A percentile compares a stretch with the other conserved stretches of the same genome.
Conservation (phyloP, 2,888 invertebrate genomes). For the Campoplex nolae region DNA sequence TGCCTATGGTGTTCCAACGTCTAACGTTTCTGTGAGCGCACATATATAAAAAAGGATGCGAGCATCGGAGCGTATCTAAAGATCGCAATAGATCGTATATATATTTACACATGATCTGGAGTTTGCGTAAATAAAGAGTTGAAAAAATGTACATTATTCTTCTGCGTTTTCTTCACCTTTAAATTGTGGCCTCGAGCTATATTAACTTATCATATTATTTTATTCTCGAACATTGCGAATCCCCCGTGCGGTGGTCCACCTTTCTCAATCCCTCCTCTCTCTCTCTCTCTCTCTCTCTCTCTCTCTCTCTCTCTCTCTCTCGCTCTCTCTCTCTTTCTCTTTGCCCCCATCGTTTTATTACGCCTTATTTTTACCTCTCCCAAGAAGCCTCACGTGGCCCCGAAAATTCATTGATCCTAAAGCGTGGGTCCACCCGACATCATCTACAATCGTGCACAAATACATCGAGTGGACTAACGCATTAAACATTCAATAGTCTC, state of each 20-base stretch:
- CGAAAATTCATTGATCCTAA: constrained; percentile 67
- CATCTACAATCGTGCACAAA: constrained; percentile 4
- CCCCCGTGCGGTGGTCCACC: background rate
- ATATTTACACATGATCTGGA: background rate
- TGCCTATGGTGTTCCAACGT: background rate
- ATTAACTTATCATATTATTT: constrained; percentile 7
- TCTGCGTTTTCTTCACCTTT: background rate
- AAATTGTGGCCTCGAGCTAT: background rate
- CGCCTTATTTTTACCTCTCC: constrained; percentile 26
- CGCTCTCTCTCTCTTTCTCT: background rate
- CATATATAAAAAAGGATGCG: background rate
- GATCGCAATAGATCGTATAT: constrained; percentile 8
- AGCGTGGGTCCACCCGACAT: constrained; percentile 50
- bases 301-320: background rate
- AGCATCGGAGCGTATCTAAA: background rate
- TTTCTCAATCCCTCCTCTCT: background rate
- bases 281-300: background rate
- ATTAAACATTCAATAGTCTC: background rate
- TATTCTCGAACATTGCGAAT: background rate
- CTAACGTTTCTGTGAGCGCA: background rate
- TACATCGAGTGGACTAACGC: background rate
- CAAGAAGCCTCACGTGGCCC: constrained; percentile 45
- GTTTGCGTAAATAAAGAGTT: constrained; percentile 1
- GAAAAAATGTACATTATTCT: background rate
- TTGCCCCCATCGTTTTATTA: constrained; percentile 1